These are phyloP conservation scores for Tamandua tetradactyla DNA, from an alignment of 2,797 vertebrate species.

Conservation along the genomic window DNA sequence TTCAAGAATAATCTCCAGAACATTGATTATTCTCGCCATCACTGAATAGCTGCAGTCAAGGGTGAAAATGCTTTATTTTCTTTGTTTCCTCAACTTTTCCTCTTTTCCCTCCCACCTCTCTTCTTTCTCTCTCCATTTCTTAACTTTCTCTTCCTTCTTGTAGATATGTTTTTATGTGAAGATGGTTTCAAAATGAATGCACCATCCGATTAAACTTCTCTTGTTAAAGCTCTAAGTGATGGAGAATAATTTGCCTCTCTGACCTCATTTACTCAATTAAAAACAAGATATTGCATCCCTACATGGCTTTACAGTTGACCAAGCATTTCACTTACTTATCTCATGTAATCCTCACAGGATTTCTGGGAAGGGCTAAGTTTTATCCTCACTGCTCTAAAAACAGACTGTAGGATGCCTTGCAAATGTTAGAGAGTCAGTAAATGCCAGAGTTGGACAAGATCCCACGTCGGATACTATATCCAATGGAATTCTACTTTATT, in stretches of 20 bases:
- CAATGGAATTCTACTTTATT: neutral
- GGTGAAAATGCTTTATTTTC: neutral
- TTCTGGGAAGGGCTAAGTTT: neutral
- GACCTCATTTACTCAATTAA: neutral
- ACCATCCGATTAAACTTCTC: too few relatives aligned
- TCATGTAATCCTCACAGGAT: neutral
- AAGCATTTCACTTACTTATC: neutral
- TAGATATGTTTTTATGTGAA: neutral
- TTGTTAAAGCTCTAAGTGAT: neutral
- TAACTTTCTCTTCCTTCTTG: neutral
- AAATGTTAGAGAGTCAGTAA: neutral
- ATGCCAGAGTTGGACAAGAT: neutral
- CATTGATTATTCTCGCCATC: neutral
- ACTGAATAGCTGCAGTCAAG: neutral
- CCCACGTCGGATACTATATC: neutral
- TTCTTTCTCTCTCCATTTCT: neutral
- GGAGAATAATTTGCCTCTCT: neutral
- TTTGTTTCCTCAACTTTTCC: neutral
- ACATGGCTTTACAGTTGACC: neutral
- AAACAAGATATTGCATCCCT: neutral
- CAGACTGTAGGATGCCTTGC: neutral
- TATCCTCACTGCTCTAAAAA: neutral
- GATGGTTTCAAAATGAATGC: neutral
- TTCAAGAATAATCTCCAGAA: conserved; percentile 11
- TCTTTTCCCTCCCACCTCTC: neutral